Percentiles rank a stretch among this genome's conserved stretches.
phyloP scores from a whole-genome alignment of 2,113 vertebrate species.

The Syngnathoides biaculeatus region DNA sequence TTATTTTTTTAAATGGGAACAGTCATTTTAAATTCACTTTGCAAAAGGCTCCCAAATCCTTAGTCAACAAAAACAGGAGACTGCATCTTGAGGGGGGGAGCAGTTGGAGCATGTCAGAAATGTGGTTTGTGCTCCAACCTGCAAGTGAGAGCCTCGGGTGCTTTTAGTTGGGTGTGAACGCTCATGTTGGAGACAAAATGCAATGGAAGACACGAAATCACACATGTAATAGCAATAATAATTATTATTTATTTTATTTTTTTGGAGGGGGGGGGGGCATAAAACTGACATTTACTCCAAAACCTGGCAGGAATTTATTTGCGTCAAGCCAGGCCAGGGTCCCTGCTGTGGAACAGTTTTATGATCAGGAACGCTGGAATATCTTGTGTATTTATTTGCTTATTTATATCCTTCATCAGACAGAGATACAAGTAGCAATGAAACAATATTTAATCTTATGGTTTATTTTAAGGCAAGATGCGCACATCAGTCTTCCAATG shows the following conservation, averaged over 20 bases:
- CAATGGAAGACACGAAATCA: neutral
- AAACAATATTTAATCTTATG: constrained; percentile 8
- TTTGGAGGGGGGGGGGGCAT: too few relatives aligned
- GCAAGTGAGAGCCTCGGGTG: neutral
- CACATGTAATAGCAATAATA: neutral
- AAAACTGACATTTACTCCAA: neutral
- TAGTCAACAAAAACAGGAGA: neutral
- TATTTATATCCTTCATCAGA: neutral
- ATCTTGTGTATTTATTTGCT: neutral
- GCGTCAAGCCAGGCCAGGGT: neutral
- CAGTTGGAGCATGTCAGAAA: constrained; percentile 21
- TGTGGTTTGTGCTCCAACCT: constrained; percentile 1
- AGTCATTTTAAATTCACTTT: neutral
- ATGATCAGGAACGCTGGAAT: neutral
- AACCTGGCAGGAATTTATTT: neutral
- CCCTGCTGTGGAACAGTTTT: neutral
- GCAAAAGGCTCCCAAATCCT: constrained; percentile 14
- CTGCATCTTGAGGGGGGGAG: neutral
- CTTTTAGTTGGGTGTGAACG: constrained; percentile 30
- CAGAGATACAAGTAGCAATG: neutral
- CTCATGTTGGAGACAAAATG: neutral
- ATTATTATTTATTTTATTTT: too few relatives aligned
- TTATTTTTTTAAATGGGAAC: constrained; percentile 6
- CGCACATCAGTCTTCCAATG: neutral
- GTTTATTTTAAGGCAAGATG: neutral